Base-by-base conservation (phyloP, 2,888 invertebrate genomes). In the Apotomis turbidana region DNA sequence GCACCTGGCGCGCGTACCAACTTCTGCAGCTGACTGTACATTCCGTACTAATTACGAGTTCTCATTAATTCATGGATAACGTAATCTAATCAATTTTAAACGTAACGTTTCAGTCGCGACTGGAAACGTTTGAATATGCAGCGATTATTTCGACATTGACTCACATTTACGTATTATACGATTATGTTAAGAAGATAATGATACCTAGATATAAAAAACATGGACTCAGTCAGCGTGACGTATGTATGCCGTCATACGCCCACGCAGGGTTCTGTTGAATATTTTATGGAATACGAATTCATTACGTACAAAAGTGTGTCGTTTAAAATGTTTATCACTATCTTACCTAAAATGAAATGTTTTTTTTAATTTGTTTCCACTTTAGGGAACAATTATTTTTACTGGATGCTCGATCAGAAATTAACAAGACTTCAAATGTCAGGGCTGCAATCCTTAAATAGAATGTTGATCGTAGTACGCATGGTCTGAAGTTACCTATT, bases 231-330 rank as follows among this genome's bases (percentile, higher is more conserved):
- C 57, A 67, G 66, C 71, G 55, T 71, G 71, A 52, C 67, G 55
- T 61, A 27, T 58, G 55, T 61, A 27, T 58, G 57, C 36, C 46
- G 46, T 55, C 38, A 49, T 13, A 59, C 55, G 55, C 27, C 58
- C 67, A 71, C 64, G 64, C 49, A 46, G 57, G 61, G 71, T 62
- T 68, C 67, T 12, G 67, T 61, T 68, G 41, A 51, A 68, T 71
- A 62, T 68, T 57, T 57, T 58, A 71, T 52, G 55, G 38, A 41
- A 5, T 60, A 13, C 58, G 38, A 10, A n/a, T n/a, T 15, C 6
- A 4, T 38, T n/a, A n/a, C n/a, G 13, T 46, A 46, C 46, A 8
- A 60, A 10, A 49, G 49, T 9, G 10, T 9, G 10, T 49, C 9
- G 49, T 49, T 49, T 10, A 49, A 6, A 9, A 49, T 41, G 6